Conservation (phyloP, 1,140 invertebrate genomes). For the Diplogasteroides magnus region DNA sequence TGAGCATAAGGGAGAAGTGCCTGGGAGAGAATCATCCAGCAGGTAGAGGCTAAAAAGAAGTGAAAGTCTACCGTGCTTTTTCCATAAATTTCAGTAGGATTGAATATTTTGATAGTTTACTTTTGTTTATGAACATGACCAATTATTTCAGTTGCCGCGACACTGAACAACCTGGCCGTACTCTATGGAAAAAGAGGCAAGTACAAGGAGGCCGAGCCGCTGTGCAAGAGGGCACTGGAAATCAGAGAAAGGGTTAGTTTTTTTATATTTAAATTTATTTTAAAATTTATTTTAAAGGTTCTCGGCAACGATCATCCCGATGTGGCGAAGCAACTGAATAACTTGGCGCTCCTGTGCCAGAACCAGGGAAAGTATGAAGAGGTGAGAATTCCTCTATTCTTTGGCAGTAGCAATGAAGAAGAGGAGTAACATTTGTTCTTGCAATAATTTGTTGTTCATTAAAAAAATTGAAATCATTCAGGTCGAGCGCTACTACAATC, state of each 20-base stretch:
- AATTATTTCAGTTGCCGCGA: no score
- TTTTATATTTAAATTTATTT: conserved; percentile 3
- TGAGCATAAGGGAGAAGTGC: conserved; percentile 94
- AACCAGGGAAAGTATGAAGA: conserved; percentile 70
- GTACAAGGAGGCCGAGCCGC: conserved; percentile 92
- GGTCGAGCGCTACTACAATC: conserved; percentile 65
- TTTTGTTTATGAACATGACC: no score
- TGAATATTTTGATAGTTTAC: no score
- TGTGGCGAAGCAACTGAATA: conserved; percentile 96
- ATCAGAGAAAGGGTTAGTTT: conserved; percentile 81
- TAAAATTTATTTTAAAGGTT: conserved; percentile 61
- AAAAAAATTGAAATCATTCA: not conserved
- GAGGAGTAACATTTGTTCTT: no score
- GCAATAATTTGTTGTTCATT: no score
- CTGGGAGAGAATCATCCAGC: conserved; percentile 97
- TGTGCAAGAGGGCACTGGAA: conserved; percentile 94
- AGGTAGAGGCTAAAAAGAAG: no score
- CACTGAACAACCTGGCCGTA: conserved; percentile 90
- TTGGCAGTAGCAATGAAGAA: not conserved
- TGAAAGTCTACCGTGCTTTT: no score
- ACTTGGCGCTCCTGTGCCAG: conserved; percentile 91
- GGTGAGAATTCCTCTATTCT: no score
- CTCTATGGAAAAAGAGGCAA: conserved; percentile 97
- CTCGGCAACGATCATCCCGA: conserved; percentile 94
- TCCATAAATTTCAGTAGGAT: no score